phyloP scores from a whole-genome alignment of 23 tunicate species.

The Ciona savignyi region DNA sequence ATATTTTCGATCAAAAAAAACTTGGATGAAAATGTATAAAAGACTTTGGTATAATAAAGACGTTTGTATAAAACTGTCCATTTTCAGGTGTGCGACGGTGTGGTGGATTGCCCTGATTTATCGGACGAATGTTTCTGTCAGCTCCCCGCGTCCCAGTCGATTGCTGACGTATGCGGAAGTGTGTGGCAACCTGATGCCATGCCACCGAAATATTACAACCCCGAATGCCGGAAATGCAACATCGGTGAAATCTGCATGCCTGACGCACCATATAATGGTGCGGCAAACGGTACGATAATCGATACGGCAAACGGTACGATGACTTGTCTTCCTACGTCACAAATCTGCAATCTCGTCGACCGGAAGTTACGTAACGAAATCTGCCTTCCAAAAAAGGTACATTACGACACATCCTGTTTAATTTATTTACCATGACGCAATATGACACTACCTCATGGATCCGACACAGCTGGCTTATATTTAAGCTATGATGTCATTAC shows the following conservation, averaged over 20 bases:
- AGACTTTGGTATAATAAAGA: no score
- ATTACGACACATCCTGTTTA: no score
- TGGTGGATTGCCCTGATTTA: not conserved
- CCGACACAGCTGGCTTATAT: no score
- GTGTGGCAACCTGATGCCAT: conserved; percentile 14
- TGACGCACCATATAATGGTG: not conserved
- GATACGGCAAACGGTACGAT: no score
- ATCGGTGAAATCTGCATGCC: conserved; percentile 9
- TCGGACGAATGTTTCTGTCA: conserved; percentile 58
- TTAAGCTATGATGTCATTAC: no score
- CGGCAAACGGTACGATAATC: no score
- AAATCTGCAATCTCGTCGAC: not conserved
- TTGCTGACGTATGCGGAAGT: conserved; percentile 19
- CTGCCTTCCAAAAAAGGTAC: not conserved
- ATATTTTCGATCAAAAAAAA: no score
- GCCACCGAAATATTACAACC: conserved; percentile 3
- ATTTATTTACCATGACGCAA: no score
- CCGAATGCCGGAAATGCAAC: conserved; percentile 3
- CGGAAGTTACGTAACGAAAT: not conserved
- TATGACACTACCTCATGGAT: no score
- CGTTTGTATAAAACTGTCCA: no score
- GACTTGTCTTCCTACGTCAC: not conserved
- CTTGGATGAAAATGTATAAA: no score
- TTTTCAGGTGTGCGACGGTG: conserved; percentile 51
- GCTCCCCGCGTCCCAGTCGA: conserved; percentile 3